phyloP scores from a whole-genome alignment of 2,888 invertebrate species.

The Chouioia cunea region DNA sequence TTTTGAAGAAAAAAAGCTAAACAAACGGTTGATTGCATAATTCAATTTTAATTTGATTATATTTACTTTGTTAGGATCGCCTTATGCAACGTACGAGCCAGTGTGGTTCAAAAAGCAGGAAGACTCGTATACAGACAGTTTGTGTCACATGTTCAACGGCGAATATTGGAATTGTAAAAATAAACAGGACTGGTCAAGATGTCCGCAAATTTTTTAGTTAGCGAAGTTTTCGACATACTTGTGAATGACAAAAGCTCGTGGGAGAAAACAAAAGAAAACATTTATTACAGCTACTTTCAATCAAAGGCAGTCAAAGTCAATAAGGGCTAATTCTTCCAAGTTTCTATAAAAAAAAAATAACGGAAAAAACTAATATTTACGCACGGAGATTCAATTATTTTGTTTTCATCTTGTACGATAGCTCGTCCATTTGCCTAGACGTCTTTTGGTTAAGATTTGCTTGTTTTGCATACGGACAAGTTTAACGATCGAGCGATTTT shows the following conservation, averaged over 20 bases:
- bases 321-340: conserved; percentile 46
- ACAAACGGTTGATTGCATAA: neutral
- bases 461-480: conserved; percentile 36
- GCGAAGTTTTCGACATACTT: conserved; percentile 31
- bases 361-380: conserved; percentile 33
- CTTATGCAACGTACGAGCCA: conserved; percentile 83
- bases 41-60: neutral
- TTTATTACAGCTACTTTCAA: conserved; percentile 32
- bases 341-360: conserved; percentile 40
- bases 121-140: conserved; percentile 77
- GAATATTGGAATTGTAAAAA: conserved; percentile 95
- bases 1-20: too few species aligned
- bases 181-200: conserved; percentile 87
- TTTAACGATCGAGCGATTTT: conserved; percentile 12
- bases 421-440: conserved; percentile 42
- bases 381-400: conserved; percentile 40
- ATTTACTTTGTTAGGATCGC: conserved; percentile 69
- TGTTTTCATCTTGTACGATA: conserved; percentile 29
- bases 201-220: conserved; percentile 89
- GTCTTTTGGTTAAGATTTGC: conserved; percentile 28
- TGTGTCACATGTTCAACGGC: conserved; percentile 86
- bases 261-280: conserved; percentile 3
- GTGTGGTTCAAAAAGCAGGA: conserved; percentile 91
- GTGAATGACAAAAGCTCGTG: conserved; percentile 35
- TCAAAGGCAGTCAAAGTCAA: conserved; percentile 43